Base-by-base conservation (phyloP, 2,888 invertebrate genomes). In the Barypeithes pellucidus region DNA sequence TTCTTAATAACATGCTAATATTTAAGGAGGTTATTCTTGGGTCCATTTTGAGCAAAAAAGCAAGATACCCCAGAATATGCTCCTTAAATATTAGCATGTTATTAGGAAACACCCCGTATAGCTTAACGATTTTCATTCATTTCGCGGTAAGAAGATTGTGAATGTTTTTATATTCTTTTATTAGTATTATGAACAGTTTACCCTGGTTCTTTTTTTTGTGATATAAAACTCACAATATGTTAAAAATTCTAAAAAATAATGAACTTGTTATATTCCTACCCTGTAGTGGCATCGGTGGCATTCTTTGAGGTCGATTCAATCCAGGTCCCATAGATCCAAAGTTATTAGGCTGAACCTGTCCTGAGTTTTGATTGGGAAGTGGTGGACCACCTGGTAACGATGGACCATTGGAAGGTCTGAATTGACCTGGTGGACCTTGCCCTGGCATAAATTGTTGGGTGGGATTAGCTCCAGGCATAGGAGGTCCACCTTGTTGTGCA, bases 391-490 rank as follows among this genome's bases (percentile, higher is more conserved):
- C 62, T 7, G 43, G 24, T 54, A 41, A 57, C 7, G 61, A 54
- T 41, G 29, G 7, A 39, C 14, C 36, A n/a, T 39, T 18, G 9
- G 47, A 9, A 43, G 5, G 4, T 29, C 24, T 60, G 60, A 67
- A 67, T 16, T 67, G 67, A 47, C 11, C 47, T 45, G 72, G 52
- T 43, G 63, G 45, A 43, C 41, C 39, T 68, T 74, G 63, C 12
- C n/a, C 52, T 20, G 29, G 59, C 22, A 43, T 61, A 63, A 67
- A 47, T 50, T 50, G 57, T 67, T 54, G 57, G 12, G 43, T 67
- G 18, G 43, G 41, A 11, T 41, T 57, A 41, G 52, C 20, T 36
- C 41, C 60, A 11, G 62, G 52, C 12, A 50, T 29, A 16, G 54
- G 65, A 43, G 72, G 45, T 9, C 16, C 65, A 11, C 52, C 36